Evolutionary conservation across 1,140 invertebrate species (phyloP).

Genomic region (Ceratosolen solmsi): DNA sequence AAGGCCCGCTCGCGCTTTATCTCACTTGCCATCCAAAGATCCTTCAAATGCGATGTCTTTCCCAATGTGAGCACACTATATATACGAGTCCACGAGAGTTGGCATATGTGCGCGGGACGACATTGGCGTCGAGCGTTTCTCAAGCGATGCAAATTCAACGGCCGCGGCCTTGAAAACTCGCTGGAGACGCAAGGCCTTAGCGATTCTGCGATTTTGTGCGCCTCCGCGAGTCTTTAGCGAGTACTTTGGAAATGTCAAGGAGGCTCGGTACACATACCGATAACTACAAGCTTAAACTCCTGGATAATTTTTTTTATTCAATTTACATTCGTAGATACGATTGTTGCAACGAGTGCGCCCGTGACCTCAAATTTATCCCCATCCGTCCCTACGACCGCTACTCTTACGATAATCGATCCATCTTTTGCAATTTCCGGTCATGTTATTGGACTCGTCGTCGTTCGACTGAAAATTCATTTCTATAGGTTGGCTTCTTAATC

Average conservation of each 20-base stretch:
- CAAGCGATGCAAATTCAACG: slow-evolving; percentile 56
- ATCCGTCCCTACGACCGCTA: background rate
- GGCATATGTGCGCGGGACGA: slow-evolving; percentile 3
- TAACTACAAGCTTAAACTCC: too few relatives aligned
- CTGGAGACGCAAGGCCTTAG: slow-evolving; percentile 56
- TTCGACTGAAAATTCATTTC: too few relatives aligned
- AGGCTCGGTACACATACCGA: too few relatives aligned
- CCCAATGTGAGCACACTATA: background rate
- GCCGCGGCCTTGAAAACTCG: slow-evolving; percentile 55
- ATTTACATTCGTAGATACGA: too few relatives aligned
- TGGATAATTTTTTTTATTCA: too few relatives aligned
- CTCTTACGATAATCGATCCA: background rate
- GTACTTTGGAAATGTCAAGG: too few relatives aligned
- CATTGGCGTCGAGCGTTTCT: slow-evolving; percentile 43
- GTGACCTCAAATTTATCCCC: too few relatives aligned
- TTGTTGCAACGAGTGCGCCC: too few relatives aligned
- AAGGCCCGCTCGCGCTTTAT: background rate
- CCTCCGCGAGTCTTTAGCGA: too few relatives aligned
- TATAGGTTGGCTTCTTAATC: too few relatives aligned
- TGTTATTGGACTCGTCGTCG: background rate
- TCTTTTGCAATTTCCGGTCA: background rate
- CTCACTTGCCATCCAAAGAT: slow-evolving; percentile 12
- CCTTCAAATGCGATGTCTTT: slow-evolving; percentile 24
- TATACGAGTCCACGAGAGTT: background rate
- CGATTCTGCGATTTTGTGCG: background rate